A percentile compares a stretch with the other conserved stretches of the same genome.
phyloP scores from a whole-genome alignment of 2,888 invertebrate species.

The Hemicrepidius hirtus region DNA sequence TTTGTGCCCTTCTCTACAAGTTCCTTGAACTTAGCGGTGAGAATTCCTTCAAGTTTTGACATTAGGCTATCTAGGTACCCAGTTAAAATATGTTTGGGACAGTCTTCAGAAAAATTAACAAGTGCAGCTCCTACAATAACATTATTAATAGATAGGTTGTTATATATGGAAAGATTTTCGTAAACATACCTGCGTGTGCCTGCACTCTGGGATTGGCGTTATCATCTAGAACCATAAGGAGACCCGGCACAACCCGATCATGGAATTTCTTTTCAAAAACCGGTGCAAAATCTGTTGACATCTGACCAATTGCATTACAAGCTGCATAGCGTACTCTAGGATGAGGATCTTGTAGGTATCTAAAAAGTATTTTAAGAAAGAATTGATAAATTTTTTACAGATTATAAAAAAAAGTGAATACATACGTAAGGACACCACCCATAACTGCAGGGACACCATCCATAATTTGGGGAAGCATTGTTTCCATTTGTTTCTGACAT shows the following conservation, averaged over 20 bases:
- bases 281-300: conserved; percentile 99
- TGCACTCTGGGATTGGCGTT: conserved; percentile 94
- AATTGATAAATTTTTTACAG: too few species aligned
- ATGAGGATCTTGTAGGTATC: conserved; percentile 78
- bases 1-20: conserved; percentile 95
- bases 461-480: conserved; percentile 93
- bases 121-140: conserved; percentile 88
- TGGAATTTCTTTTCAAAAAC: conserved; percentile 98
- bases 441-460: conserved; percentile 81
- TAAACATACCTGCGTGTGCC: conserved; percentile 79
- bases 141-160: background rate
- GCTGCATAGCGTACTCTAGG: conserved; percentile 96
- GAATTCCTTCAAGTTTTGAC: conserved; percentile 90
- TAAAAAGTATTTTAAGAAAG: conserved; percentile 19
- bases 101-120: conserved; percentile 99
- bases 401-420: conserved; percentile 6
- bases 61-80: conserved; percentile 94
- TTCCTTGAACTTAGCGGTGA: conserved; percentile 95
- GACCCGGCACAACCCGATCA: conserved; percentile 93
- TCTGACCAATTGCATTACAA: conserved; percentile 98
- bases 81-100: conserved; percentile 94
- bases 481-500: conserved; percentile 98
- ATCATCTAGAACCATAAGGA: conserved; percentile 92
- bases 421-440: conserved; percentile 66
- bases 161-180: background rate